Percentiles rank a stretch among this genome's conserved stretches.
Evolutionary conservation across 2,113 vertebrate species (phyloP).

Genomic region (Stigmatopora argus): DNA sequence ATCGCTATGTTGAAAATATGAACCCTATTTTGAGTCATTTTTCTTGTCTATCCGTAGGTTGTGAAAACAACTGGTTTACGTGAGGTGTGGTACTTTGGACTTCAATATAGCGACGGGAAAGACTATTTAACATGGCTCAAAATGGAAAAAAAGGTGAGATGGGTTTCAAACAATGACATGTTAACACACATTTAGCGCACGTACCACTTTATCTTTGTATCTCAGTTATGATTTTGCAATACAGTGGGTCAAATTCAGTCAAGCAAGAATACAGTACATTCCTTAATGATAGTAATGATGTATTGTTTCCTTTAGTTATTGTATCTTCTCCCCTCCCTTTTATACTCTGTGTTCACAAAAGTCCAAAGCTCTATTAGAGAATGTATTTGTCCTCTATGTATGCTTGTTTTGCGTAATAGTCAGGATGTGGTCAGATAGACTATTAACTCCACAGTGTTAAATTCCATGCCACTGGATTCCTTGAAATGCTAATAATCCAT

Average conservation of each 20-base stretch:
- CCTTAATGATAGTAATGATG: slow-evolving; percentile 14
- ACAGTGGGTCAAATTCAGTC: not conserved
- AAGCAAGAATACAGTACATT: slow-evolving; percentile 37
- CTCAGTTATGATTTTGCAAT: slow-evolving; percentile 12
- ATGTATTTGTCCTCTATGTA: slow-evolving; percentile 6
- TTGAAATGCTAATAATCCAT: slow-evolving; percentile 6
- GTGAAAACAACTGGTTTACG: slow-evolving; percentile 92
- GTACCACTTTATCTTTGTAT: not conserved
- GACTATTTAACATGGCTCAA: slow-evolving; percentile 92
- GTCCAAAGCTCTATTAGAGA: not conserved
- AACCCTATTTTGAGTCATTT: not conserved
- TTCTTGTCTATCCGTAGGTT: slow-evolving; percentile 71
- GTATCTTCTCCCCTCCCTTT: slow-evolving; percentile 27
- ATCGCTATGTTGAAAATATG: not conserved
- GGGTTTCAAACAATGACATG: not conserved
- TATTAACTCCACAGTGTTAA: slow-evolving; percentile 41
- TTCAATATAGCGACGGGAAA: slow-evolving; percentile 88
- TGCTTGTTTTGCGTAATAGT: not conserved
- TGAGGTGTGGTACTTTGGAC: slow-evolving; percentile 96
- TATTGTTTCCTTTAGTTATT: slow-evolving; percentile 32
- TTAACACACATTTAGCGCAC: not conserved
- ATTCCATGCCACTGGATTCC: slow-evolving; percentile 2
- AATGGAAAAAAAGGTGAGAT: slow-evolving; percentile 92
- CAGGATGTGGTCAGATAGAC: slow-evolving; percentile 8
- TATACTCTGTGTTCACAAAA: slow-evolving; percentile 1